phyloP scores from a whole-genome alignment of 2,797 vertebrate genomes.

The Poecilia picta region DNA sequence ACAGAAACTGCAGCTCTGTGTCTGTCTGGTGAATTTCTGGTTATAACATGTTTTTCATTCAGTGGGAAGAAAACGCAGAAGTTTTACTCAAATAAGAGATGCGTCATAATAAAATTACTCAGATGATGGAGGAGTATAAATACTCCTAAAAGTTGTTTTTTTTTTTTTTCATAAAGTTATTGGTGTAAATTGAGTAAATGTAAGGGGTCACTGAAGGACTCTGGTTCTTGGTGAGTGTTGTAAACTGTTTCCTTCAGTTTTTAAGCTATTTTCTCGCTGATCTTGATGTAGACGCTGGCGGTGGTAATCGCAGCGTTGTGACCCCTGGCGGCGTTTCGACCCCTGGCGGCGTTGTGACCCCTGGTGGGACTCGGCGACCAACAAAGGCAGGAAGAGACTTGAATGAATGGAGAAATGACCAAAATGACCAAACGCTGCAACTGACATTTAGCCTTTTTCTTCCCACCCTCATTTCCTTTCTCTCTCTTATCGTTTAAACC shows the following conservation, averaged over 20 bases:
- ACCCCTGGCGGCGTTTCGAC: slow-evolving; percentile 53
- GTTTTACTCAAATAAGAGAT: no score
- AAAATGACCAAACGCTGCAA: slow-evolving; percentile 25
- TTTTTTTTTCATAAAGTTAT: no score
- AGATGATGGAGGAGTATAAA: no score
- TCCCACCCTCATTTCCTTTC: slow-evolving; percentile 19
- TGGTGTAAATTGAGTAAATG: no score
- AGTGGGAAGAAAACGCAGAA: no score
- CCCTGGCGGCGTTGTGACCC: slow-evolving; percentile 46
- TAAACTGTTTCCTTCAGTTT: neutral
- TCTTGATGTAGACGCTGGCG: slow-evolving; percentile 28
- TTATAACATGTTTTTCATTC: no score
- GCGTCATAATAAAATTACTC: no score
- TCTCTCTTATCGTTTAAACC: slow-evolving; percentile 5
- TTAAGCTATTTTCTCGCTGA: neutral
- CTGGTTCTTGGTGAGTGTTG: neutral
- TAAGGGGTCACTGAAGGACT: no score
- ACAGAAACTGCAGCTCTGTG: no score
- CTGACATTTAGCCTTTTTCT: slow-evolving; percentile 27
- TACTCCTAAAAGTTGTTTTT: no score
- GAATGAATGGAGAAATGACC: slow-evolving; percentile 79
- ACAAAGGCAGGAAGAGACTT: slow-evolving; percentile 83
- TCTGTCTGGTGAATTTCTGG: no score
- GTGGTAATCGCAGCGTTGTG: slow-evolving; percentile 42
- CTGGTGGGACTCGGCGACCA: slow-evolving; percentile 22